Evolutionary conservation across 2,888 invertebrate species (phyloP).

Genomic region (Capitulum mitella): DNA sequence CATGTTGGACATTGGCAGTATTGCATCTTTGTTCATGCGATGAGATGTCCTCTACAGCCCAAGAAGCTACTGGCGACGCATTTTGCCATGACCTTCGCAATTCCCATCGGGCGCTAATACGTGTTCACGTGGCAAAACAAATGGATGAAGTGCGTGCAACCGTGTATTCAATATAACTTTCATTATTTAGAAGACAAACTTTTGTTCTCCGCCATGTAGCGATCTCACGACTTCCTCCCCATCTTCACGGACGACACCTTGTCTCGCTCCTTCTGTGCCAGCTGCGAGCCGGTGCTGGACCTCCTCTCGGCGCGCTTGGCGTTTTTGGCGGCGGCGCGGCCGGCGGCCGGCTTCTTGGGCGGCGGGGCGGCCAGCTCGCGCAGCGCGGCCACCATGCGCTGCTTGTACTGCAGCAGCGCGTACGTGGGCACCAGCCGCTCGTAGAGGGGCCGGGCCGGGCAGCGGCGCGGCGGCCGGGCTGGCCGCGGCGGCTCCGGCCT

Average conservation of each 20-base stretch:
- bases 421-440: not conserved
- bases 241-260: not conserved
- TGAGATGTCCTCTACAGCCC: too few relatives aligned
- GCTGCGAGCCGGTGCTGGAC: not conserved
- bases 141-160: too few relatives aligned
- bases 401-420: slow-evolving; percentile 14
- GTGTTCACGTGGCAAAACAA: too few relatives aligned
- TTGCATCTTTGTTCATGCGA: too few relatives aligned
- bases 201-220: too few relatives aligned
- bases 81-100: too few relatives aligned
- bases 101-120: too few relatives aligned
- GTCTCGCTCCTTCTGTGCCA: not conserved
- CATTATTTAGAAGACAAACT: too few relatives aligned
- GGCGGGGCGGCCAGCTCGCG: not conserved
- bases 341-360: not conserved
- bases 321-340: not conserved
- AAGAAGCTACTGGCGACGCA: too few relatives aligned
- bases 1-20: too few relatives aligned
- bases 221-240: not conserved
- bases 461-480: not conserved
- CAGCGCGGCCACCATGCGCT: not conserved
- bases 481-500: not conserved
- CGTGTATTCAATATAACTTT: too few relatives aligned
- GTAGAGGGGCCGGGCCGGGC: not conserved
- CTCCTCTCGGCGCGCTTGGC: not conserved